Percentiles rank a stretch among this genome's conserved stretches.
Evolutionary conservation across 2,113 vertebrate species (phyloP).

Genomic region (Microcebus murinus): DNA sequence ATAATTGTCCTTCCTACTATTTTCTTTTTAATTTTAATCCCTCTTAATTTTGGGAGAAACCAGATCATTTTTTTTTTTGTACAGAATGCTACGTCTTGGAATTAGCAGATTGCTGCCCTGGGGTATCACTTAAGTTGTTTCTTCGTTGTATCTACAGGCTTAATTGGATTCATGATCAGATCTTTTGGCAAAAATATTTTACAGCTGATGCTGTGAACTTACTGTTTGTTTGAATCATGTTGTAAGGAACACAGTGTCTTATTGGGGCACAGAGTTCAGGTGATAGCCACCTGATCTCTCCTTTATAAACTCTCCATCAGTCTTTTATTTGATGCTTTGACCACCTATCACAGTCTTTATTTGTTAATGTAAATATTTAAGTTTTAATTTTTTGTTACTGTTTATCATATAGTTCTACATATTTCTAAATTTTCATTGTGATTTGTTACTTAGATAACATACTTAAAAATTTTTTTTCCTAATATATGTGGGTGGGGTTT

Average conservation of each 20-base stretch:
- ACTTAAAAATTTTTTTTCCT: neutral
- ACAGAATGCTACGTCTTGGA: neutral
- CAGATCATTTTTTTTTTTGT: neutral
- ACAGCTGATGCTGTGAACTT: neutral
- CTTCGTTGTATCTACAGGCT: neutral
- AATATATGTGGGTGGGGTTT: neutral
- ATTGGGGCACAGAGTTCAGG: neutral
- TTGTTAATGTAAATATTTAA: neutral
- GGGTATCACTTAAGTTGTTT: neutral
- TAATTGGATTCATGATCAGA: neutral
- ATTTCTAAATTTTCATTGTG: neutral
- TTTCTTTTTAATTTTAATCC: neutral
- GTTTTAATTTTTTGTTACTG: neutral
- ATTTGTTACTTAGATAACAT: constrained; percentile 10
- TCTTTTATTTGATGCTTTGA: neutral
- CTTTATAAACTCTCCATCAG: neutral
- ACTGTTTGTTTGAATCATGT: neutral
- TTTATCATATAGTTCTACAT: neutral
- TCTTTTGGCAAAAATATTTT: neutral
- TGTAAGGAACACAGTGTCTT: neutral
- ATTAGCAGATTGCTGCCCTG: neutral
- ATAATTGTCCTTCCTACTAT: neutral
- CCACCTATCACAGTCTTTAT: neutral
- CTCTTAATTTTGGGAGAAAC: neutral
- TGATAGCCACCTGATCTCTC: neutral